Base-by-base conservation (phyloP, 2,113 vertebrate genomes). In the Cottus gobio region DNA sequence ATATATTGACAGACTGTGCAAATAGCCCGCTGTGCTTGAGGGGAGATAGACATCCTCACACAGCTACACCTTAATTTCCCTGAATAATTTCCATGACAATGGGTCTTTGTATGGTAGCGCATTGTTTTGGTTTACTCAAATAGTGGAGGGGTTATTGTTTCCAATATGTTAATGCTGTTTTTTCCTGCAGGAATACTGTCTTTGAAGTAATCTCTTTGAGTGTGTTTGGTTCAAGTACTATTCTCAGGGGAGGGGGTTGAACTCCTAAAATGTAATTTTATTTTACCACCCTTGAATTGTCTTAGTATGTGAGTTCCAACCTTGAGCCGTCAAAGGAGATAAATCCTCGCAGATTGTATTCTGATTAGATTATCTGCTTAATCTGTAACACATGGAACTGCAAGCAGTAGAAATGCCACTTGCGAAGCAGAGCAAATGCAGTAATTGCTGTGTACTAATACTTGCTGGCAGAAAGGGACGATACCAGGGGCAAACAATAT, bases 351-450 rank as follows among this genome's bases (percentile, higher is more conserved):
- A 91, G 88, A 92, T 91, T 91, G 87, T 91, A 84, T 92, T 89
- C 74, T 92, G 91, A 93, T 93, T 90, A 92, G 87, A 93, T 93
- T 91, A 93, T 84, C 87, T 70, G 62, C 77, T 85, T 93, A 91
- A 93, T 92, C 91, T 91, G 85, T 80, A 83, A 90, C 90, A 88
- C 88, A 91, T 77, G 64, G 50, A 77, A 74, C 79, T 68, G 48
- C 31, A 70, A 88, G 80, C 72, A 72, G 78, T 60, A 2, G 79
- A 39, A 77, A 79, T 80, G 70, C 72, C 77, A 71, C 71, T 84
- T 70, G 74, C 71, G 74, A 78, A 71, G 66, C 74, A 58, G 28
- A 69, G 66, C 65, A 84, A 90, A 92, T 83, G 61, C 73, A 91
- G 79, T 79, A 91, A 87, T 78, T 80, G 63, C 56, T 77, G 61